Evolutionary conservation across 2,888 invertebrate species (phyloP), one percentile per base, ranked within the genome.

Genomic region (Thera britannica): DNA sequence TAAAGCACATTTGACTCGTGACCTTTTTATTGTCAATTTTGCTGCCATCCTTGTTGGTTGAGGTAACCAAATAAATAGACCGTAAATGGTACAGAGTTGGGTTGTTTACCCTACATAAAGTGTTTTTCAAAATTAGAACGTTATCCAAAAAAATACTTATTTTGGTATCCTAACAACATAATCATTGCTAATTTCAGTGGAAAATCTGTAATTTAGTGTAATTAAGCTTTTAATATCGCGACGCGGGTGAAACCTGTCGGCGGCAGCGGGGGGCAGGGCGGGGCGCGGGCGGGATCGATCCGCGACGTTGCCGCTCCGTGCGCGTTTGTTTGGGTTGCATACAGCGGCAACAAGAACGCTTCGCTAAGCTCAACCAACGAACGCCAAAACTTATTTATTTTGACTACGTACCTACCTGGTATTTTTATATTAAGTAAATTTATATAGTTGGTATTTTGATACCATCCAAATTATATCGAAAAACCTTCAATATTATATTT

Each of bases 311-410:
- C 90, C 92, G 85, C 82, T 85, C 85, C 83, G 88, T 84, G 80
- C 85, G 80, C 83, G 87, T 87, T 90, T 91, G 92, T 92, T 92
- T 93, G 90, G 91, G 90, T 91, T 88, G 87, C 77, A 81, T 80
- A 82, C 80, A 80, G 73, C 83, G 86, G 85, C 87, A 83, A 83
- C 85, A 57, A 41, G 57, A 57, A 12, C n/a, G 56, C 41, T 44
- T 1, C 4, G 75, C 55, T 41, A 44, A 23, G 52, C 52, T 52
- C 52, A 34, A 49, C 51, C 6, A 49, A 41, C 41, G 8, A 58
- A 35, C 54, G 65, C 12, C 56, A 51, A 66, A 56, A 61, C n/a
- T 48, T 52, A 61, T 51, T 56, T 65, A 46, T 46, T 44, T 46
- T 46, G 44, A 9, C 44, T 46, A 41, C 38, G 6, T 5, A 38